These are phyloP conservation scores for Agrilus biguttatus DNA, from an alignment of 2,888 invertebrate genomes.

Conservation along the genomic window DNA sequence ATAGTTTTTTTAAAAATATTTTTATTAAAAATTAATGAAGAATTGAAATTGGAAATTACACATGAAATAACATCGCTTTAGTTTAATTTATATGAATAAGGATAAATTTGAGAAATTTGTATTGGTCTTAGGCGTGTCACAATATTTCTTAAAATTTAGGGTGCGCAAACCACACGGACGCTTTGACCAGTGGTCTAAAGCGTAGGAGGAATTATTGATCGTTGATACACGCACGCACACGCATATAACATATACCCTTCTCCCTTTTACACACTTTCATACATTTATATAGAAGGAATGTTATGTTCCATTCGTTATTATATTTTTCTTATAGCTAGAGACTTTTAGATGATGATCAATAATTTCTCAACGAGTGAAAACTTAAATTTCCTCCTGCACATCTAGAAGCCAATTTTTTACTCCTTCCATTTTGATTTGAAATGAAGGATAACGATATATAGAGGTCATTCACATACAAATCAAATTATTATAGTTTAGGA, in stretches of 20 bases:
- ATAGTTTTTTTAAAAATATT: too few species aligned
- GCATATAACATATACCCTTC: constrained; percentile 23
- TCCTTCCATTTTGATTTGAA: too few species aligned
- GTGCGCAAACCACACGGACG: constrained; percentile 25
- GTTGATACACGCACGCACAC: constrained; percentile 20
- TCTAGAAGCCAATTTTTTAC: too few species aligned
- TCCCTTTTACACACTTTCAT: constrained; percentile 13
- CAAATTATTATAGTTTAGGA: too few species aligned
- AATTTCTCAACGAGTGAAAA: constrained; percentile 18
- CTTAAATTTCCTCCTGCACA: constrained; percentile 1
- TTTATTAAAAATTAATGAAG: too few species aligned
- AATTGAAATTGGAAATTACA: too few species aligned
- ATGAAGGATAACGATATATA: too few species aligned
- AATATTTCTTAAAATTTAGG: constrained; percentile 29
- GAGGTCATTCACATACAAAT: too few species aligned
- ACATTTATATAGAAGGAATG: constrained; percentile 12
- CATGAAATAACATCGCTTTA: too few species aligned
- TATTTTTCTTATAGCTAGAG: constrained; percentile 28
- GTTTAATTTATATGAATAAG: constrained; percentile 1
- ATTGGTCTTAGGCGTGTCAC: constrained; percentile 27
- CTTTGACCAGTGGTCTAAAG: constrained; percentile 32
- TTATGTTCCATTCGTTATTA: constrained; percentile 32
- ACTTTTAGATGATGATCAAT: constrained; percentile 32
- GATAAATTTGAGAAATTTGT: constrained; percentile 3
- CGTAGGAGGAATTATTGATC: constrained; percentile 33